Percentiles rank a stretch among this genome's conserved stretches.
These are phyloP conservation scores for Ametastegia equiseti DNA, from an alignment of 2,888 invertebrate species.

Conservation along the genomic window DNA sequence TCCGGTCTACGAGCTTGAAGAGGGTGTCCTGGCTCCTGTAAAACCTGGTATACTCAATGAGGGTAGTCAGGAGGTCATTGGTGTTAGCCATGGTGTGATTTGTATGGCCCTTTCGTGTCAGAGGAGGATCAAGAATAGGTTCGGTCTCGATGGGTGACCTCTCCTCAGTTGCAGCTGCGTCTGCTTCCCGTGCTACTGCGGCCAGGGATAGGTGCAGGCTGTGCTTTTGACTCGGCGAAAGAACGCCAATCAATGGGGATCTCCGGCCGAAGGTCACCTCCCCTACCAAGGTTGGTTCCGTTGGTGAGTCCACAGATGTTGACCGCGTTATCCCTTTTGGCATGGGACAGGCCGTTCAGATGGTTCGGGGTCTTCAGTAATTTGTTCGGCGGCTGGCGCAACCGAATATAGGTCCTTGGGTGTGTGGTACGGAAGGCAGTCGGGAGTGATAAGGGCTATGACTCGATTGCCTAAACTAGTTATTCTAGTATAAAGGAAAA, in stretches of 20 bases:
- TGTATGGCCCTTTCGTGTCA: conserved; percentile 40
- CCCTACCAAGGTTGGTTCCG: background rate
- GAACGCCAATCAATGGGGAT: background rate
- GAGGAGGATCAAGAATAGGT: background rate
- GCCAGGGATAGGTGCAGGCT: background rate
- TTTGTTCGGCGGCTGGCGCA: too few species aligned
- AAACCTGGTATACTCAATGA: background rate
- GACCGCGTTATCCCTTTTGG: too few species aligned
- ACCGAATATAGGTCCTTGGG: too few species aligned
- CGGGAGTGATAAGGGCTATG: too few species aligned
- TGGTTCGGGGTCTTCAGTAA: too few species aligned
- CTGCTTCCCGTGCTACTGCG: background rate
- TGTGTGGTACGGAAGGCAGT: too few species aligned
- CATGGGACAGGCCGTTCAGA: too few species aligned
- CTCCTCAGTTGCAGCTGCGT: background rate
- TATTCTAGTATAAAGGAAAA: too few species aligned
- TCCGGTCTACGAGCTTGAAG: background rate
- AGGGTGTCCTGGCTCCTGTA: background rate
- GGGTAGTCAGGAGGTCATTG: background rate
- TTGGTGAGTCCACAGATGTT: background rate
- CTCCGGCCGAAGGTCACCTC: background rate
- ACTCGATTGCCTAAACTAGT: too few species aligned
- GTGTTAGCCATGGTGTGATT: background rate
- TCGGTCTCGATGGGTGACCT: background rate
- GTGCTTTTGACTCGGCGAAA: background rate